phyloP scores from a whole-genome alignment of 2,113 vertebrate genomes.

The Xyliphius kryptos region DNA sequence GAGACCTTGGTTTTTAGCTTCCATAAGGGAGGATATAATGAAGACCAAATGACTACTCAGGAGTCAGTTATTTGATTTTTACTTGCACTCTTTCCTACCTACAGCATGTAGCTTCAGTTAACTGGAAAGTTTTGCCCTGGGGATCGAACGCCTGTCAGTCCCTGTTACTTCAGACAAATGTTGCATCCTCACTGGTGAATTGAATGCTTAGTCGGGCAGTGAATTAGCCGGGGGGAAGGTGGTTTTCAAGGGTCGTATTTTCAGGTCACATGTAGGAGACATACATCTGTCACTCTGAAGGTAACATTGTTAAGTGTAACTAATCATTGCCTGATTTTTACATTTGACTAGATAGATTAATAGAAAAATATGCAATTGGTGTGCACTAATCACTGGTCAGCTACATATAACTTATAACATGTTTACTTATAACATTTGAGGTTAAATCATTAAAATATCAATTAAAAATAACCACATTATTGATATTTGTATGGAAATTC shows the following conservation, averaged over 20 bases:
- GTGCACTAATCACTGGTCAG: too few relatives aligned
- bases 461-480: too few relatives aligned
- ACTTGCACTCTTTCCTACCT: constrained; percentile 24
- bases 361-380: too few relatives aligned
- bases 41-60: constrained; percentile 86
- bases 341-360: too few relatives aligned
- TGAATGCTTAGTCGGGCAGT: constrained; percentile 10
- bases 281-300: constrained; percentile 88
- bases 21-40: constrained; percentile 36
- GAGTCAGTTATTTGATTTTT: constrained; percentile 73
- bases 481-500: too few relatives aligned
- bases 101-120: constrained; percentile 86
- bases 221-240: constrained; percentile 79
- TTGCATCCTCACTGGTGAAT: constrained; percentile 76
- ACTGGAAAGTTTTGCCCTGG: constrained; percentile 88
- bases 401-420: too few relatives aligned
- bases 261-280: constrained; percentile 85
- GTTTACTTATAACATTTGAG: too few relatives aligned
- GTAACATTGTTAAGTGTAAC: constrained; percentile 73
- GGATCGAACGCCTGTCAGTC: constrained; percentile 88
- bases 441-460: too few relatives aligned
- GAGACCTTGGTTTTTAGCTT: constrained; percentile 45
- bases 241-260: constrained; percentile 53
- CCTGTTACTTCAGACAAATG: constrained; percentile 87
- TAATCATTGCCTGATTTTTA: too few relatives aligned